Conservation (phyloP, 2,888 invertebrate genomes). For the Resseliella maxima region DNA sequence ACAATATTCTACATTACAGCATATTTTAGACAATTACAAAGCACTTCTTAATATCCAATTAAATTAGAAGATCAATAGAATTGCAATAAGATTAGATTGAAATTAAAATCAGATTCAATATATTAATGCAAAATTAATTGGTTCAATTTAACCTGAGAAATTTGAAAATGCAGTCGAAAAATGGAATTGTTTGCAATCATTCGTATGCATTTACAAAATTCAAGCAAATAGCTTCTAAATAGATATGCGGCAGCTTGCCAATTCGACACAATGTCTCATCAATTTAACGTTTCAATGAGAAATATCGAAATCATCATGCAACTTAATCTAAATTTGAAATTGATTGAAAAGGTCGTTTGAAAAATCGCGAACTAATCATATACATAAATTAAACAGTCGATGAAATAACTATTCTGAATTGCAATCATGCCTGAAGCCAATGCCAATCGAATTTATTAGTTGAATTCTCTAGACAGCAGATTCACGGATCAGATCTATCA, state of each 20-base stretch:
- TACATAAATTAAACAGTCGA: background rate
- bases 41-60: too few relatives aligned
- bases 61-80: background rate
- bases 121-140: background rate
- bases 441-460: background rate
- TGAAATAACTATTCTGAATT: background rate
- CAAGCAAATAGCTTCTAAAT: background rate
- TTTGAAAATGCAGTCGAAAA: background rate
- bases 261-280: background rate
- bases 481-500: background rate
- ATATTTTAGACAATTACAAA: too few relatives aligned
- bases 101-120: background rate
- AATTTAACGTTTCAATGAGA: background rate
- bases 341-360: slow-evolving; percentile 6
- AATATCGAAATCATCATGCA: background rate
- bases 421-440: background rate
- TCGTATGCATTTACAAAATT: background rate
- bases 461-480: too few relatives aligned
- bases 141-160: background rate
- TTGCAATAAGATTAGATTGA: background rate
- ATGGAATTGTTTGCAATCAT: background rate
- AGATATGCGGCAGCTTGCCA: background rate
- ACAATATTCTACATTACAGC: background rate
- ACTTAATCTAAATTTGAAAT: background rate
- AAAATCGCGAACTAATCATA: background rate